These are phyloP conservation scores for Sipha maydis DNA, from an alignment of 2,888 invertebrate genomes.

Conservation along the genomic window DNA sequence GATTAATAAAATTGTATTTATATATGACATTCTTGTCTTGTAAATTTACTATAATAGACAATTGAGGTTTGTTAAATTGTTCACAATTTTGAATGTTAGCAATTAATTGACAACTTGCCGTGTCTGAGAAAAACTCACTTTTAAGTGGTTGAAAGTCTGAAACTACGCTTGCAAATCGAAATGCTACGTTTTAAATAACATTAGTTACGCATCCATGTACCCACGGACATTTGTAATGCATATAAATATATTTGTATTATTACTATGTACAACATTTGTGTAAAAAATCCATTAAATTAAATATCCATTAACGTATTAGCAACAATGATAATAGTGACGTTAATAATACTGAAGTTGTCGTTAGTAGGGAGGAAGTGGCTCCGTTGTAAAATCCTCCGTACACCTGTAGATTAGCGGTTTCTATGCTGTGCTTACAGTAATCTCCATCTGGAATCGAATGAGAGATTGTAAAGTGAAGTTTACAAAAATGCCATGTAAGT, in stretches of 20 bases:
- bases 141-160: too few relatives aligned
- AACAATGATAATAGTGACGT: neutral
- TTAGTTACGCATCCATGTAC: neutral
- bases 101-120: neutral
- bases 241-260: neutral
- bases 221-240: neutral
- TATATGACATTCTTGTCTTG: too few relatives aligned
- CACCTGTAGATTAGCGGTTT: slow-evolving; percentile 86
- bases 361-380: slow-evolving; percentile 66
- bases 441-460: slow-evolving; percentile 74
- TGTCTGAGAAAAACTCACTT: neutral
- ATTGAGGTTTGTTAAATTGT: neutral
- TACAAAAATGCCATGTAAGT: neutral
- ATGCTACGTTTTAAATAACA: neutral
- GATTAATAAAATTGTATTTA: too few relatives aligned
- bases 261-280: neutral
- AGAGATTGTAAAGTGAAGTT: neutral
- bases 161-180: neutral
- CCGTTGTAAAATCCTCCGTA: slow-evolving; percentile 85
- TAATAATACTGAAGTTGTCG: neutral
- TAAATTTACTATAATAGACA: too few relatives aligned
- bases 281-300: neutral
- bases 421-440: slow-evolving; percentile 88
- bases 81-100: neutral
- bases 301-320: neutral